Conservation (phyloP, 2,888 invertebrate genomes). For the Chrysolina oricalcia region DNA sequence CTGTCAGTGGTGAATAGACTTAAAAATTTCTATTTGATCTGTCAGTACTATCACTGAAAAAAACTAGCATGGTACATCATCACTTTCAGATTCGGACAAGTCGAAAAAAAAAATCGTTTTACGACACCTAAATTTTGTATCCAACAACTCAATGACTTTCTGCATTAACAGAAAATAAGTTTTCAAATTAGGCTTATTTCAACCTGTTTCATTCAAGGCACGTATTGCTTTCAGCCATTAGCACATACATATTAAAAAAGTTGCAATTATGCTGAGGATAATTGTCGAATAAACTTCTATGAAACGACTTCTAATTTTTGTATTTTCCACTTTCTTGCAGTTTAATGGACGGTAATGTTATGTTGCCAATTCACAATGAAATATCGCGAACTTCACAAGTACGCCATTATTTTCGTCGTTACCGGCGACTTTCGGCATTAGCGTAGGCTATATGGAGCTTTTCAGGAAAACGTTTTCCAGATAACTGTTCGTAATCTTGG, state of each 20-base stretch:
- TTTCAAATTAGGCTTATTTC: constrained; percentile 54
- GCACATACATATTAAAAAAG: constrained; percentile 66
- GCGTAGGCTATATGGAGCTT: neutral
- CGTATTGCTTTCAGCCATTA: constrained; percentile 65
- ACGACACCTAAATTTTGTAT: neutral
- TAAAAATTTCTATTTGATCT: no score
- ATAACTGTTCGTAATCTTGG: neutral
- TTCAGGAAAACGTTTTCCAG: neutral
- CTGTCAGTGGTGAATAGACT: no score
- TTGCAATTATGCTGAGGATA: constrained; percentile 63
- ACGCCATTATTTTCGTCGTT: constrained; percentile 19
- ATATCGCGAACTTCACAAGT: constrained; percentile 27
- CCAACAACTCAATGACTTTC: neutral
- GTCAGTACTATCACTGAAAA: no score
- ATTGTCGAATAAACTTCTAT: constrained; percentile 64
- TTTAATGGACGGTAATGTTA: constrained; percentile 17
- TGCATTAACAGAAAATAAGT: neutral
- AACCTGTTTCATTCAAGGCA: constrained; percentile 61
- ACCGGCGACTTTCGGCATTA: constrained; percentile 7
- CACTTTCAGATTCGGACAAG: no score
- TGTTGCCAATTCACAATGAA: constrained; percentile 34
- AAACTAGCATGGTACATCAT: no score
- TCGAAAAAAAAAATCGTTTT: no score
- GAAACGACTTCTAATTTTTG: constrained; percentile 55
- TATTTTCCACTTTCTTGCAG: constrained; percentile 39